Percentiles rank a stretch among this genome's conserved stretches.
phyloP scores from a whole-genome alignment of 2,797 vertebrate genomes.

The Manis crassicaudata region DNA sequence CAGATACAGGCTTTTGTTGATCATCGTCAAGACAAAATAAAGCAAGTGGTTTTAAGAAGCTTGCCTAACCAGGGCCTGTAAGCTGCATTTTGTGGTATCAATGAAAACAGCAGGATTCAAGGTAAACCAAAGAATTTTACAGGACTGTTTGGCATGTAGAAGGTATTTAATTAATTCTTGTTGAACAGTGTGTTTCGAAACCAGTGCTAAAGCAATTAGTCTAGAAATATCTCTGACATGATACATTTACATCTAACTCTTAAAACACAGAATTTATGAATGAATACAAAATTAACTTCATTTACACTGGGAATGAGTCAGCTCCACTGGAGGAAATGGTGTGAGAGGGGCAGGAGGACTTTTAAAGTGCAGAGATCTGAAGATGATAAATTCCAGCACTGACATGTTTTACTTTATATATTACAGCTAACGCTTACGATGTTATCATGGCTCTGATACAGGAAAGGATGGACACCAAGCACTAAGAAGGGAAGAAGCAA shows the following conservation, averaged over 20 bases:
- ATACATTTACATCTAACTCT: not conserved
- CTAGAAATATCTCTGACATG: not conserved
- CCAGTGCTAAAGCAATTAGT: not conserved
- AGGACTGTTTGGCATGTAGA: not conserved
- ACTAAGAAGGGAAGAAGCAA: not conserved
- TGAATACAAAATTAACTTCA: not conserved
- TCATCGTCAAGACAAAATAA: conserved; percentile 39
- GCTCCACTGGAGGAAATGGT: not conserved
- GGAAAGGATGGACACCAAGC: not conserved
- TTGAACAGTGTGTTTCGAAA: conserved; percentile 21
- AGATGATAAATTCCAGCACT: not conserved
- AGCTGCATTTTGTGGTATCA: not conserved
- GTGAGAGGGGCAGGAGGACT: not conserved
- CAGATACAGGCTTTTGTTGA: not conserved
- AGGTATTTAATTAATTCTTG: not conserved
- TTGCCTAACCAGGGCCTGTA: not conserved
- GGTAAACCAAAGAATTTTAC: conserved; percentile 20
- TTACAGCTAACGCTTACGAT: not conserved
- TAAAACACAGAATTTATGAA: not conserved
- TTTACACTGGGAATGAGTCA: not conserved
- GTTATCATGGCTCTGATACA: not conserved
- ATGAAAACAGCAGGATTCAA: not conserved
- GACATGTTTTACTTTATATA: not conserved
- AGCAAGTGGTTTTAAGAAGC: not conserved
- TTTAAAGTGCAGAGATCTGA: not conserved